These are phyloP conservation scores for Sussaba pulchella DNA, from an alignment of 2,888 invertebrate species.

Conservation along the genomic window DNA sequence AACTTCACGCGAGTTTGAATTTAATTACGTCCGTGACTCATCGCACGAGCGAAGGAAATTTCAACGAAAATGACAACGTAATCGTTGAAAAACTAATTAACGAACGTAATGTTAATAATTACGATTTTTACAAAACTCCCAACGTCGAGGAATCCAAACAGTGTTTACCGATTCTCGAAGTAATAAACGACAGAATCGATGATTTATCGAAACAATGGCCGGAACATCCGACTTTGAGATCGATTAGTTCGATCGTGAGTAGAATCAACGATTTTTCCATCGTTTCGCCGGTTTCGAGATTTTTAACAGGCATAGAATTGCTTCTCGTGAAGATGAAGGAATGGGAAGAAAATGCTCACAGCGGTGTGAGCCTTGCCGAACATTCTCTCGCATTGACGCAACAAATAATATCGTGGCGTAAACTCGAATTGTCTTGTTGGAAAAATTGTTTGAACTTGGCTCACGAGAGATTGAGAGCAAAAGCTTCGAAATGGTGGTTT, in stretches of 20 bases:
- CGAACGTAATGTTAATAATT: constrained; percentile 57
- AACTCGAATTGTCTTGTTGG: constrained; percentile 95
- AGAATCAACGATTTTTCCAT: constrained; percentile 90
- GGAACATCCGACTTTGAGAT: constrained; percentile 94
- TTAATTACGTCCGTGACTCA: constrained; percentile 85
- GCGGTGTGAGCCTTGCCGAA: constrained; percentile 91
- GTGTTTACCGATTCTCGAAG: constrained; percentile 89
- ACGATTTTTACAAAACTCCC: constrained; percentile 94
- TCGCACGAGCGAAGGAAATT: constrained; percentile 85
- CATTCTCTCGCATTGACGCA: constrained; percentile 91
- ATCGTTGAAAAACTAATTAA: constrained; percentile 39
- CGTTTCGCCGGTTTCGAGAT: constrained; percentile 93
- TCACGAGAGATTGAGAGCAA: constrained; percentile 88
- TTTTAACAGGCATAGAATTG: constrained; percentile 95
- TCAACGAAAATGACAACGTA: constrained; percentile 69
- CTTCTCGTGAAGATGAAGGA: constrained; percentile 93
- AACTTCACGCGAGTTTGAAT: constrained; percentile 86
- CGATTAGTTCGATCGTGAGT: constrained; percentile 89
- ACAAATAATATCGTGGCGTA: constrained; percentile 95
- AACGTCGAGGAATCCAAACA: constrained; percentile 92
- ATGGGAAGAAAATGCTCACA: constrained; percentile 97
- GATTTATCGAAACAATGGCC: constrained; percentile 93
- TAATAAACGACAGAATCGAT: constrained; percentile 87
- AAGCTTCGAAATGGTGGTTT: constrained; percentile 96
- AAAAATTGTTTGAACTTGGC: constrained; percentile 91